A percentile compares a stretch with the other conserved stretches of the same genome.
Evolutionary conservation across 2,797 vertebrate genomes (phyloP).

Genomic region (Phataginus tricuspis): DNA sequence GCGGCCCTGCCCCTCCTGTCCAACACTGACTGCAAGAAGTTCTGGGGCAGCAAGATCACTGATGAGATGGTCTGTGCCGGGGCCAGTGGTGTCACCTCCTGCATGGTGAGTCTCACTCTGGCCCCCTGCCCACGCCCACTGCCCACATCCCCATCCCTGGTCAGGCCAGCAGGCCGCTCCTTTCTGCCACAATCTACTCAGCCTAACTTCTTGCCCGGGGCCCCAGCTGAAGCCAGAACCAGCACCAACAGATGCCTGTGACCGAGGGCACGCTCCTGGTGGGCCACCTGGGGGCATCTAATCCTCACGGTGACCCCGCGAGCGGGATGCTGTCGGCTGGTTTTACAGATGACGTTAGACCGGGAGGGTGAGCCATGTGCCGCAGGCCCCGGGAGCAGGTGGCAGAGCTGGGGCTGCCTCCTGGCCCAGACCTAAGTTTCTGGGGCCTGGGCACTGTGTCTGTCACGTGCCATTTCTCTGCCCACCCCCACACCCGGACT

Average conservation of each 20-base stretch:
- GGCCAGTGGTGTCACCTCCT: constrained; percentile 88
- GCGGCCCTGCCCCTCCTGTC: constrained; percentile 90
- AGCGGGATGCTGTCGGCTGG: rapidly evolving
- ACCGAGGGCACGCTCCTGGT: neutral
- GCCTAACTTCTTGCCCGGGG: neutral
- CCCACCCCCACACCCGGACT: too few species aligned
- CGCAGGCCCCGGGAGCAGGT: neutral
- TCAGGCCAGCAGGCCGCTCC: neutral
- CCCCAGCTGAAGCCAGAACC: neutral
- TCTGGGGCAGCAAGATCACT: constrained; percentile 88
- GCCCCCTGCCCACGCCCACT: neutral
- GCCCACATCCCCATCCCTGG: neutral
- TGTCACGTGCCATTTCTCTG: neutral
- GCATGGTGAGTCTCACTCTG: neutral
- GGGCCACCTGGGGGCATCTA: neutral
- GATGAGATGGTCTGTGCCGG: constrained; percentile 91
- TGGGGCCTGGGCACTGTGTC: neutral
- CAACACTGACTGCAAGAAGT: constrained; percentile 85
- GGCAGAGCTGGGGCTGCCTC: neutral
- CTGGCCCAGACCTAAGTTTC: neutral
- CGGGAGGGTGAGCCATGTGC: neutral
- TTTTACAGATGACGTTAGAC: too few species aligned
- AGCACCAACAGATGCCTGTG: neutral
- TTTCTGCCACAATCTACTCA: neutral
- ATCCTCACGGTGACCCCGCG: neutral